These are phyloP conservation scores for Plectus sambesii DNA, from an alignment of 1,140 invertebrate genomes.

Conservation along the genomic window DNA sequence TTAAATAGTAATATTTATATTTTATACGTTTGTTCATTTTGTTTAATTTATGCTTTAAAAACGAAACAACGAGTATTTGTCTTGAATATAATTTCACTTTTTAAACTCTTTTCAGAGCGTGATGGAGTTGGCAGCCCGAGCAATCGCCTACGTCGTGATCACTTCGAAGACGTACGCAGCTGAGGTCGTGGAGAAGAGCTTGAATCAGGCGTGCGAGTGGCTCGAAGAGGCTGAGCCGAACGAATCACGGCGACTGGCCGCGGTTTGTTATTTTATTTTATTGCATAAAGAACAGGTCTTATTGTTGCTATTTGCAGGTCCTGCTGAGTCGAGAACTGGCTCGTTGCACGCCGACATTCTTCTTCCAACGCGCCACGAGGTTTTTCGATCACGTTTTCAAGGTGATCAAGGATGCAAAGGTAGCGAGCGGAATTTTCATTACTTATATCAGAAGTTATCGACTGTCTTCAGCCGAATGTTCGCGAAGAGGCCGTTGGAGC, in stretches of 20 bases:
- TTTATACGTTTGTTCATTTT: no score
- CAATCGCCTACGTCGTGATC: conserved; percentile 6
- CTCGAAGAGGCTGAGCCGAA: conserved; percentile 16
- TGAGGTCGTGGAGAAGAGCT: conserved; percentile 31
- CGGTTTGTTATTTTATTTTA: not conserved
- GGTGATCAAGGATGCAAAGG: conserved; percentile 77
- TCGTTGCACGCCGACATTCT: conserved; percentile 87
- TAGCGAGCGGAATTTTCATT: conserved; percentile 51
- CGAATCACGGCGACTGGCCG: conserved; percentile 22
- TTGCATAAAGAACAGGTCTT: conserved; percentile 1
- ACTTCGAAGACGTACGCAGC: conserved; percentile 35
- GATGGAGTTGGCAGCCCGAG: not conserved
- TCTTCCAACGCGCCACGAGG: conserved; percentile 88
- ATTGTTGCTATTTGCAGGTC: conserved; percentile 51
- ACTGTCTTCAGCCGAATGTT: conserved; percentile 57
- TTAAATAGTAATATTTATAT: no score
- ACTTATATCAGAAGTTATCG: no score
- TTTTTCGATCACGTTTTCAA: conserved; percentile 90
- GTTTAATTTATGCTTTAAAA: no score
- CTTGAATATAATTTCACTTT: conserved; percentile 10
- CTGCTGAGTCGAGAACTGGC: conserved; percentile 83
- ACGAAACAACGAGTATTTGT: conserved; percentile 3
- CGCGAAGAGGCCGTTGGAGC: conserved; percentile 83
- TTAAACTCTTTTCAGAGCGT: conserved; percentile 8
- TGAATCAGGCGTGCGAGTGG: conserved; percentile 30